phyloP scores from a whole-genome alignment of 2,888 invertebrate species.

The Philereme transversata region DNA sequence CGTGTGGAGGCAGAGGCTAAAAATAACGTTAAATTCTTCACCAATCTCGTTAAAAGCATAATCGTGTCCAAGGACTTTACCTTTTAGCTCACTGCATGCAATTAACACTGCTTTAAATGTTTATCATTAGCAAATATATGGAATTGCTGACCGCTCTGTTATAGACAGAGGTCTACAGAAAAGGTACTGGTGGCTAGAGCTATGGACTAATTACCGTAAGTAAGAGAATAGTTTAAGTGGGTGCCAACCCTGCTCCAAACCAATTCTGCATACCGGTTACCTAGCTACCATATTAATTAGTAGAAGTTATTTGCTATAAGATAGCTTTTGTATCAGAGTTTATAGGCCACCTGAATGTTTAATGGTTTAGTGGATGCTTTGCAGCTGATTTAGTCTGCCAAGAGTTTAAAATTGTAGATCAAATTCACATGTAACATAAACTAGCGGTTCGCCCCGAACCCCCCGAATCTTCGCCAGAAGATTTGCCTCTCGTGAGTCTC shows the following conservation, averaged over 20 bases:
- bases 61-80: constrained; percentile 30
- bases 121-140: constrained; percentile 34
- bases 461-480: no score
- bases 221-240: constrained; percentile 19
- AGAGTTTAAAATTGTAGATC: no score
- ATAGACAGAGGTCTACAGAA: constrained; percentile 23
- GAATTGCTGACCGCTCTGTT: constrained; percentile 26
- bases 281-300: not conserved
- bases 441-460: no score
- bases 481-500: no score
- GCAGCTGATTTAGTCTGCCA: no score
- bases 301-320: not conserved
- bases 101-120: constrained; percentile 38
- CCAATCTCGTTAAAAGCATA: constrained; percentile 34
- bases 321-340: no score
- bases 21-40: constrained; percentile 29
- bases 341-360: no score
- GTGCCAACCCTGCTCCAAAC: constrained; percentile 9
- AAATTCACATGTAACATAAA: no score
- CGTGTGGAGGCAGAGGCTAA: constrained; percentile 21
- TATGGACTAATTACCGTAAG: constrained; percentile 24
- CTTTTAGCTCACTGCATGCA: constrained; percentile 29
- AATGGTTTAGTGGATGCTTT: no score
- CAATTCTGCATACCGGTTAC: not conserved
- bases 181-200: constrained; percentile 9